These are phyloP conservation scores for Protobothrops mucrosquamatus DNA, from an alignment of 2,113 vertebrate species.

Conservation along the genomic window DNA sequence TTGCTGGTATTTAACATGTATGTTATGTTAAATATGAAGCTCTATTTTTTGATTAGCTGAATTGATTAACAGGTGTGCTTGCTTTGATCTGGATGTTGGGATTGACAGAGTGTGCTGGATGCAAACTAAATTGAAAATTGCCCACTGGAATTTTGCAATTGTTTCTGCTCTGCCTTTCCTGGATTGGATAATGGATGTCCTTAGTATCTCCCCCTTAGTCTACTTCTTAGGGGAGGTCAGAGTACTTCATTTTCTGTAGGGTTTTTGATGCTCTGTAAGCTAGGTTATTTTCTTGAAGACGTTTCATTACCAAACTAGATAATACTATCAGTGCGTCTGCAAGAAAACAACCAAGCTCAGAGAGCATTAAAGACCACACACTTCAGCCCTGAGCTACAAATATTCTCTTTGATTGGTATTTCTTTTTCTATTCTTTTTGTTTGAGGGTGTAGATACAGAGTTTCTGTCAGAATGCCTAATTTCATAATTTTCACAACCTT, in stretches of 20 bases:
- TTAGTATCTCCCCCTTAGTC: background rate
- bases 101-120: background rate
- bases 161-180: background rate
- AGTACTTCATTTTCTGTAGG: background rate
- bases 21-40: background rate
- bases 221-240: background rate
- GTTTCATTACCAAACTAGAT: too few species aligned
- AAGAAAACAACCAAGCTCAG: too few species aligned
- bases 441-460: too few species aligned
- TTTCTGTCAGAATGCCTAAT: too few species aligned
- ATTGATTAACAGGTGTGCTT: background rate
- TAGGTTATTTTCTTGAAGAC: too few species aligned
- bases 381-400: too few species aligned
- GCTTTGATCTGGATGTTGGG: background rate
- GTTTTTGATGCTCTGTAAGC: too few species aligned
- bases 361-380: too few species aligned
- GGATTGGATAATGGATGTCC: background rate
- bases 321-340: too few species aligned
- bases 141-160: background rate
- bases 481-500: too few species aligned
- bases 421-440: too few species aligned
- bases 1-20: background rate
- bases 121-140: background rate
- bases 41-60: background rate
- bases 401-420: too few species aligned